Evolutionary conservation across 2,797 vertebrate species (phyloP), one percentile per base, ranked within the genome.

Genomic region (Myripristis jacobus): DNA sequence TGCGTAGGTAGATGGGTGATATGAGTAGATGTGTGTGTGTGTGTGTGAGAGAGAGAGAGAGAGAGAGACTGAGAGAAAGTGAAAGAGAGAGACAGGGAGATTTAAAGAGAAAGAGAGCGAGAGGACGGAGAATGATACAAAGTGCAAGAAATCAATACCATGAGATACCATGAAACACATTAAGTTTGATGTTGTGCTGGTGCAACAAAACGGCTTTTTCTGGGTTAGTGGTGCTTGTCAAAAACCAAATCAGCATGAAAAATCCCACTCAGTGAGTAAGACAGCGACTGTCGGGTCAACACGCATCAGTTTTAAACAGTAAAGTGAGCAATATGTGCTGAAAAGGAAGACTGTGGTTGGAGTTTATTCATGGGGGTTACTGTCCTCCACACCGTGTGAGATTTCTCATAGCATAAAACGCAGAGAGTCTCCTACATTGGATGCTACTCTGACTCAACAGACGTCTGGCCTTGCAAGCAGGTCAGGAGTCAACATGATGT

Each of bases 171-270:
- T 70, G 61, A 77, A 76, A 66, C 55, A 27, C 53, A 25, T 27
- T 13, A 18, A 44, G 48, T 76, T 65, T 58, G 34, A 21, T 36
- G 57, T 9, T 36, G 44, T 53, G 50, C 36, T 47, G 73, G 34
- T 44, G 70, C 24, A 58, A 79, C 54, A 84, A 73, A 79, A 55
- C 34, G 11, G 48, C 8, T 9, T 75, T 79, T 77, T 43, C 38
- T 43, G 21, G 24, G 24, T 34, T 36, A 12, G 52, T 1, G 18
- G 34, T 12, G 34, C 34, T 36, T 36, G 34, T 36, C 34, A 36
- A 36, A 36, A 36, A 36, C 29, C 29, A 31, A 31, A 31, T 31
- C 29, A 31, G 29, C 29, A 6, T 31, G 29, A 31, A 7, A 4
- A 6, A 31, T 31, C 29, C 29, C 29, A 31, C 29, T 6, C 8